Evolutionary conservation across 2,113 vertebrate species (phyloP), one percentile per base, ranked within the genome.

Genomic region (Cnemophilus loriae): DNA sequence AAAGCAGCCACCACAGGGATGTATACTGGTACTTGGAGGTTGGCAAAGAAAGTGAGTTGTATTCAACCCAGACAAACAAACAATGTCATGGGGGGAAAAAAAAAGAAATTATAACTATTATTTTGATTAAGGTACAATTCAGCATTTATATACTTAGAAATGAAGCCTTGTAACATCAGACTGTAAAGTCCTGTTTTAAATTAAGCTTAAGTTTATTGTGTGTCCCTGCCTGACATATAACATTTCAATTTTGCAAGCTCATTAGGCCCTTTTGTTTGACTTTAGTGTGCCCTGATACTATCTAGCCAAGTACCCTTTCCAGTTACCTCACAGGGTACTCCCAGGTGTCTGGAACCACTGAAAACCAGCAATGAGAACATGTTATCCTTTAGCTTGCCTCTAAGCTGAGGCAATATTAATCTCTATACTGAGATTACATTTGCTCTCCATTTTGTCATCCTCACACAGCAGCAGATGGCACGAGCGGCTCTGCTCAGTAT

Each of bases 31-130:
- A 89, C 56, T 44, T 57, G 46, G 42, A 77, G 55, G 52, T 8
- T 91, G 61, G 83, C 81, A 95, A 87, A 90, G 56, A 63, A 59
- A 87, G 67, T 0, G 2, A 92, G 27, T 53, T 5, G 2, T 59
- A 74, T 69, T 57, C 71, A 47, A 83, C 78, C 67, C 73, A 97
- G 79, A 80, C 83, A 90, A 88, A 83, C 27, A 70, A 92, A 87
- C 37, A 74, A 53, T 11, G 28, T 55, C 27, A 35, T 26, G 13
- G 41, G 7, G 11, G 6, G 19, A 28, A 52, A 44, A 55, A 37
- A 10, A 60, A n/a, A 12, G 21, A 57, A 24, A 50, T n/a, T n/a
- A n/a, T n/a, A n/a, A n/a, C n/a, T n/a, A n/a, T n/a, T n/a, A n/a
- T n/a, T n/a, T n/a, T n/a, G n/a, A n/a, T n/a, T n/a, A 61, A 96